Evolutionary conservation across 2,888 invertebrate species (phyloP).

Genomic region (Zootermopsis nevadensis): DNA sequence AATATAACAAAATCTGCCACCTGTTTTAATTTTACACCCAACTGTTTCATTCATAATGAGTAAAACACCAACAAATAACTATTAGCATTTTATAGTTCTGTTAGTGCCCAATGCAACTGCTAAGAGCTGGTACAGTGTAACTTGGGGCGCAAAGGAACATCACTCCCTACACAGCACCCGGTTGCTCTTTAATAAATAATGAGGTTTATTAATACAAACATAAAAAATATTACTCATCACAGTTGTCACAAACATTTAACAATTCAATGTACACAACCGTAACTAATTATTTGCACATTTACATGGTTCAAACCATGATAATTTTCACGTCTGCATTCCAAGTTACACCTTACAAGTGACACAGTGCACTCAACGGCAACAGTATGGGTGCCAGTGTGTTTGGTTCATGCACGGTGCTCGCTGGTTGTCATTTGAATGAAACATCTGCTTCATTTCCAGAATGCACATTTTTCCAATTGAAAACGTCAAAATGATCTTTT

Average conservation of each 20-base stretch:
- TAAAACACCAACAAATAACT: not conserved
- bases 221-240: constrained; percentile 17
- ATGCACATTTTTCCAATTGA: not conserved
- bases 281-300: constrained; percentile 15
- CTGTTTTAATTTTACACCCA: constrained; percentile 39
- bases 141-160: constrained; percentile 19
- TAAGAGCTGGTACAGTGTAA: constrained; percentile 12
- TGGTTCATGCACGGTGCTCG: not conserved
- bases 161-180: constrained; percentile 6
- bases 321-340: constrained; percentile 18
- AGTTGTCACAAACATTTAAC: constrained; percentile 22
- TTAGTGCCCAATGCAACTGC: constrained; percentile 20
- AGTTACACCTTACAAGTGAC: constrained; percentile 23
- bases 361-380: not conserved
- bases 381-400: not conserved
- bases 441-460: not conserved
- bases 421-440: not conserved
- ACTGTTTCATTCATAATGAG: constrained; percentile 28
- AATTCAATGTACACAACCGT: constrained; percentile 31
- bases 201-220: constrained; percentile 30
- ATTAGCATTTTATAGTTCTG: not conserved
- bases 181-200: constrained; percentile 17
- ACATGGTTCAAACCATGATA: not conserved
- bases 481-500: not conserved
- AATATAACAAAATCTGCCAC: constrained; percentile 32